phyloP scores from a whole-genome alignment of 2,888 invertebrate species.

The Hipparchia semele region DNA sequence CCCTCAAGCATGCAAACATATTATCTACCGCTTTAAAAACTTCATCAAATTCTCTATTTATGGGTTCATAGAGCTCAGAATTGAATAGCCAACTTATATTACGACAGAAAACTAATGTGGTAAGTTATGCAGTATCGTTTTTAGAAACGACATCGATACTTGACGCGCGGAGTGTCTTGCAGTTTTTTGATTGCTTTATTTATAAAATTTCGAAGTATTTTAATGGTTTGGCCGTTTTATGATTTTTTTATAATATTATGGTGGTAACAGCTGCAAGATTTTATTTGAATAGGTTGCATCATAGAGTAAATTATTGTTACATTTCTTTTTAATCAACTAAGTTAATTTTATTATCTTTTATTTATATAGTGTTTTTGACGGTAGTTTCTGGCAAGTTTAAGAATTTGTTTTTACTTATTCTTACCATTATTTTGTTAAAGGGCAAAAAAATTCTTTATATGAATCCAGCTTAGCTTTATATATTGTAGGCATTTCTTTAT shows the following conservation, averaged over 20 bases:
- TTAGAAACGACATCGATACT: slow-evolving; percentile 66
- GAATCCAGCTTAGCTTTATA: too few species aligned
- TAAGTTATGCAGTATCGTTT: slow-evolving; percentile 55
- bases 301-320: too few species aligned
- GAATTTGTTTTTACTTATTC: too few species aligned
- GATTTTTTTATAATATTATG: not conserved
- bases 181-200: slow-evolving; percentile 53
- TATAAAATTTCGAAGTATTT: slow-evolving; percentile 26
- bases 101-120: slow-evolving; percentile 23
- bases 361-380: too few species aligned
- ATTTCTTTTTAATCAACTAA: too few species aligned
- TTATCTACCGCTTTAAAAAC: slow-evolving; percentile 25
- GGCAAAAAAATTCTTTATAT: too few species aligned
- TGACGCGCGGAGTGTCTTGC: slow-evolving; percentile 57
- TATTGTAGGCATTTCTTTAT: too few species aligned
- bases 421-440: too few species aligned
- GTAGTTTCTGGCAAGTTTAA: too few species aligned
- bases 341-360: too few species aligned
- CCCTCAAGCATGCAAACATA: slow-evolving; percentile 46
- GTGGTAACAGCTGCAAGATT: slow-evolving; percentile 2
- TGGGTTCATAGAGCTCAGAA: slow-evolving; percentile 24
- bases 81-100: slow-evolving; percentile 13
- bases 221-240: slow-evolving; percentile 4
- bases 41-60: slow-evolving; percentile 27
- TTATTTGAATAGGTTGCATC: not conserved